These are phyloP conservation scores for Aptenodytes patagonicus DNA, from an alignment of 2,113 vertebrate genomes.

Conservation along the genomic window DNA sequence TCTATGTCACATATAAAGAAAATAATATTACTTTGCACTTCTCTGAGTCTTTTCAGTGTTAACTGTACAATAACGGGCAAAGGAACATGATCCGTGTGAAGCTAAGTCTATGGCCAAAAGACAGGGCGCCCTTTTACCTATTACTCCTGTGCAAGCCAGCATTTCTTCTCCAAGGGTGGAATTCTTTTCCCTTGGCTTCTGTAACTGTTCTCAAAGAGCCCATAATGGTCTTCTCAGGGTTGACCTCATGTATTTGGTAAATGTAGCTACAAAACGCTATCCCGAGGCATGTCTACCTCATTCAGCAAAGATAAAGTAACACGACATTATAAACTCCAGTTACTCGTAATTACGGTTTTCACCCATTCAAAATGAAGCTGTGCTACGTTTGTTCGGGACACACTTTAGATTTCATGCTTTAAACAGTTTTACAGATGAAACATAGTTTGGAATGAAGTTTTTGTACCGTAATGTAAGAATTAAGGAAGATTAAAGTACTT, in stretches of 20 bases:
- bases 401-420: background rate
- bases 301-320: background rate
- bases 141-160: background rate
- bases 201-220: background rate
- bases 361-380: background rate
- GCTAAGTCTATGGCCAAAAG: background rate
- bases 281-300: background rate
- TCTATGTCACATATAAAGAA: background rate
- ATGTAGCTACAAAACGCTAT: background rate
- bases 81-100: background rate
- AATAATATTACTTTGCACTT: background rate
- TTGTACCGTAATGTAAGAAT: background rate
- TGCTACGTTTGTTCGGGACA: background rate
- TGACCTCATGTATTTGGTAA: background rate
- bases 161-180: background rate
- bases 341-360: background rate
- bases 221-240: background rate
- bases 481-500: background rate
- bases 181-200: background rate
- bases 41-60: background rate
- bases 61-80: background rate
- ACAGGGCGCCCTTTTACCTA: background rate
- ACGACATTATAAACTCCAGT: background rate
- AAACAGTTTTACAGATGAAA: background rate
- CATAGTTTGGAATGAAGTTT: background rate